phyloP scores from a whole-genome alignment of 2,113 vertebrate genomes.

The Periophthalmodon schlosseri region DNA sequence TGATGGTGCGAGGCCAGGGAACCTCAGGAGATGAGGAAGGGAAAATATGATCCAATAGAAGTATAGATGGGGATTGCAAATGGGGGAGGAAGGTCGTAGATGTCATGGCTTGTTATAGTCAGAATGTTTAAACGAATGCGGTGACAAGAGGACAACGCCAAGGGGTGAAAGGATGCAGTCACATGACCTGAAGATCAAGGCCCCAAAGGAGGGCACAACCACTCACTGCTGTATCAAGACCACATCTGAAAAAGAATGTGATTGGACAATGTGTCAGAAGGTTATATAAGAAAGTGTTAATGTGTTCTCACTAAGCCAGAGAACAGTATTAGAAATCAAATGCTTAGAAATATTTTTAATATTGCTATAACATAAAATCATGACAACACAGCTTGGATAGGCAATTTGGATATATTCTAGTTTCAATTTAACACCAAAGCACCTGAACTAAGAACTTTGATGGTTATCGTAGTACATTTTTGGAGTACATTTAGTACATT shows the following conservation, averaged over 20 bases:
- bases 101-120: slow-evolving; percentile 62
- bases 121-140: slow-evolving; percentile 45
- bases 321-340: background rate
- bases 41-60: slow-evolving; percentile 37
- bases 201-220: slow-evolving; percentile 41
- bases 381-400: no score
- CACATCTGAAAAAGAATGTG: slow-evolving; percentile 26
- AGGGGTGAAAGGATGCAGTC: slow-evolving; percentile 53
- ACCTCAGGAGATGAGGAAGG: background rate
- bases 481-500: no score
- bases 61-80: slow-evolving; percentile 22
- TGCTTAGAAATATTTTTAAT: background rate
- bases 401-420: background rate
- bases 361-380: background rate
- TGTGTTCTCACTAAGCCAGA: background rate
- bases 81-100: slow-evolving; percentile 45
- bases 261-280: background rate
- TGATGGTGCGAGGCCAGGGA: background rate
- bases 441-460: no score
- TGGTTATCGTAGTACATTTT: no score
- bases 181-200: slow-evolving; percentile 46
- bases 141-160: slow-evolving; percentile 50
- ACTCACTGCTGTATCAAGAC: slow-evolving; percentile 30
- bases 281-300: slow-evolving; percentile 3
- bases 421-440: background rate